Base-by-base conservation (phyloP, 2,113 vertebrate species). In the Sturnira hondurensis region DNA sequence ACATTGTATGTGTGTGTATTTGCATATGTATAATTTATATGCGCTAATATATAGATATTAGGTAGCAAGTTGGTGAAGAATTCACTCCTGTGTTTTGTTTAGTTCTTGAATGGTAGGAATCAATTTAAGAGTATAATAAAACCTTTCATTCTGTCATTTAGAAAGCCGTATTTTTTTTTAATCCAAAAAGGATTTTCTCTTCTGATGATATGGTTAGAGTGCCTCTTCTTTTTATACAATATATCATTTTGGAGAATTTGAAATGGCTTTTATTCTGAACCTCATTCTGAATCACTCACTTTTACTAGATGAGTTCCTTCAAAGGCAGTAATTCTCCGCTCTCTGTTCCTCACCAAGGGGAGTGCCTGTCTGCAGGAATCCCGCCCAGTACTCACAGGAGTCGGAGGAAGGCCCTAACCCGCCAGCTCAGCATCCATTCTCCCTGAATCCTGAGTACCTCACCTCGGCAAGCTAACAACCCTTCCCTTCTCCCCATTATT, bases 201-300 rank as follows among this genome's bases (percentile, higher is more conserved):
- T 47, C 77, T 91, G 20, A 85, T 76, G 92, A 93, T 41, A 52
- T 56, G 10, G 73, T 74, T 83, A 61, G 50, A 96, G 89, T 80
- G 61, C 50, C 73, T 94, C 61, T 95, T 77, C 52, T 7, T 81
- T 91, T 89, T 38, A 86, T 82, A 50, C 50, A 76, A 76, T 50
- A n/a, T 52, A 85, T 50, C 73, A 70, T 84, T 83, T 61, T 43
- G 5, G 89, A 96, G 13, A 91, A 41, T 80, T 73, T 93, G 47
- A 89, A 96, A 94, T 89, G 61, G 41, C 70, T 96, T 95, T 96
- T 88, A 86, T 68, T 88, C 13, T 68, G 73, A 82, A 74, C 26
- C 47, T 93, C 61, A 41, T n/a, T 94, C n/a, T 20, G 36, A 96
- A 84, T n/a, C 41, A 81, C 26, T 96, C 87, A 56, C 15, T 89